Base-by-base conservation (phyloP, 2,113 vertebrate species). In the Peromyscus californicus region DNA sequence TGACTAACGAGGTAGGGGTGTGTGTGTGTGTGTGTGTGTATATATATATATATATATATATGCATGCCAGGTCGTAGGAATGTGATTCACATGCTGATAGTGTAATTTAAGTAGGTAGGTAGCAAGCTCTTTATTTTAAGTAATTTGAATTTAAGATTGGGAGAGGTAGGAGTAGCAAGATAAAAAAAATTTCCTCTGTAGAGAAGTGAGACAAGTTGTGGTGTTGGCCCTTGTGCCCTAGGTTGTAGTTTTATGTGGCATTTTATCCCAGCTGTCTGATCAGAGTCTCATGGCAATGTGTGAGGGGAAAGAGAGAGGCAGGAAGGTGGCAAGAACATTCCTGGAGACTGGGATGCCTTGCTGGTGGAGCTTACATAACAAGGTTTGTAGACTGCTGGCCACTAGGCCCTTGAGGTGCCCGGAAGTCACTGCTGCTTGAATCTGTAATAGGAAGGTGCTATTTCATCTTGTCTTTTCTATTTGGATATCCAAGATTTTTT, bases 81-180 rank as follows among this genome's bases (percentile, higher is more conserved):
- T 70, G 36, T 57, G 51, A 89, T 69, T 90, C 51, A 85, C 94
- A 80, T 69, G n/a, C 70, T 12, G 2, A 9, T 80, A 67, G 10
- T 39, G 33, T 78, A 70, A 4, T 86, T 24, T 74, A 54, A 89
- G 54, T 88, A 91, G 88, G 90, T 94, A 63, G 42, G 22, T 94
- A 48, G 74, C 8, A 78, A 67, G 33, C 72, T 42, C 22, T 59
- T 51, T 42, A 54, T 67, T 95, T 85, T 88, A 91, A 57, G 69
- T 24, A 39, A 67, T 86, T 89, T 92, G 90, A 91, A 54, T 90
- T 89, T 94, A 87, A 96, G 29, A 92, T 80, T 59, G 88, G 61
- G 57, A 92, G 70, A 87, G 86, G 74, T 45, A 91, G 84, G 75
- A 79, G 17, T 79, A 65, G 63, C 79, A 75, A 24, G 74, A 22